Base-by-base conservation (phyloP, 2,113 vertebrate species). In the Ctenomys sociabilis region DNA sequence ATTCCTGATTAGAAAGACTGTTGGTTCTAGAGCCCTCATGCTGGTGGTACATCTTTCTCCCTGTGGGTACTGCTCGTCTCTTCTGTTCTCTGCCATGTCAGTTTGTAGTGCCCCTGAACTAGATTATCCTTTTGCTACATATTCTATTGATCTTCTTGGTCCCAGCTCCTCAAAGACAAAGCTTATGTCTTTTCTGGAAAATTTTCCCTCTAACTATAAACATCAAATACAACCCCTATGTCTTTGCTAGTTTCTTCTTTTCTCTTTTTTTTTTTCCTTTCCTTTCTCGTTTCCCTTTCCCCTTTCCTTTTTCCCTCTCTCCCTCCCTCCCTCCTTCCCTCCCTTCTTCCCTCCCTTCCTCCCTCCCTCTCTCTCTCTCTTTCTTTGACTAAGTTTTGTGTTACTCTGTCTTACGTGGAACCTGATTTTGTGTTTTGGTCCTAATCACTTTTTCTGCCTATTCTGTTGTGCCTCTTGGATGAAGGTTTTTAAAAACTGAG, bases 401-500 rank as follows among this genome's bases (percentile, higher is more conserved):
- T 85, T 90, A 77, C 21, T 61, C 4, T 85, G 70, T 93, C 35
- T 73, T 92, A 6, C 59, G 61, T 96, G 81, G 85, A 63, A 63
- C 21, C 91, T 92, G 43, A 80, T 94, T 94, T 57, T 91, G 16
- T 49, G 32, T 92, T 94, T 96, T 92, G 66, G 37, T 93, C 30
- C 63, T 83, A 59, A 70, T 93, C 10, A 85, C 30, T 78, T 85
- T 96, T 28, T 92, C 24, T 85, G 28, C 73, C 45, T 89, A 4
- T 93, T 93, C 82, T 93, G 2, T 94, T 97, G 63, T 93, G 5
- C 72, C 54, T 97, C 59, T 75, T 96, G 14, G 37, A 22, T 92
- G 70, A 93, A 97, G 11, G 54, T 95, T 95, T 87, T 66, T 70
- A 93, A 95, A 94, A 96, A 43, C 13, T 78, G 30, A 90, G 70